These are phyloP conservation scores for Diplolepis rosae DNA, from an alignment of 2,888 invertebrate genomes.

Conservation along the genomic window DNA sequence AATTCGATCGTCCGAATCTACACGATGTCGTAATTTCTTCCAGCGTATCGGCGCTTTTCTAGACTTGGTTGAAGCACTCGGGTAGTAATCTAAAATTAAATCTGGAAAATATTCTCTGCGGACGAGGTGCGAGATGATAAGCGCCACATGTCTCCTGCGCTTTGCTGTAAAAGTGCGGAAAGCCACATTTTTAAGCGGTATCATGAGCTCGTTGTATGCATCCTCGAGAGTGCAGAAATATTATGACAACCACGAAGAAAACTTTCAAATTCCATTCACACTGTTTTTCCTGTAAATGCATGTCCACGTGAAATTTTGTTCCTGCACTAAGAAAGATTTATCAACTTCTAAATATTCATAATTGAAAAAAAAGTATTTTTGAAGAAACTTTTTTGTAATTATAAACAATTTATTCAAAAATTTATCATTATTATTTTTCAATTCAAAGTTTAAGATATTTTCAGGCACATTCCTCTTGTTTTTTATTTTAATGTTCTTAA, in stretches of 20 bases:
- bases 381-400: background rate
- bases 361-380: background rate
- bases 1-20: slow-evolving; percentile 15
- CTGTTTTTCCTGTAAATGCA: too few relatives aligned
- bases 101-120: slow-evolving; percentile 2
- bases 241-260: background rate
- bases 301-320: background rate
- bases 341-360: background rate
- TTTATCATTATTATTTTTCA: background rate
- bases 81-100: slow-evolving; percentile 26
- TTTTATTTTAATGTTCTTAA: too few relatives aligned
- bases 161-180: slow-evolving; percentile 20
- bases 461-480: too few relatives aligned
- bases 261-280: too few relatives aligned
- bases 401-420: background rate
- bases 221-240: background rate
- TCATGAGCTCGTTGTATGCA: slow-evolving; percentile 1
- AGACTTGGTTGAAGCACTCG: background rate
- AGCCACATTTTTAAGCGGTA: slow-evolving; percentile 17
- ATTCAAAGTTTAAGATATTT: background rate
- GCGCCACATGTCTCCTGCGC: slow-evolving; percentile 7
- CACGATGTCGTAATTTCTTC: slow-evolving; percentile 20
- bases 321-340: background rate
- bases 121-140: slow-evolving; percentile 11
- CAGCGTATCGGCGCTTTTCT: background rate